A percentile compares a stretch with the other conserved stretches of the same genome.
Evolutionary conservation across 1,140 invertebrate genomes (phyloP).

Genomic region (Dufourea novaeangliae): DNA sequence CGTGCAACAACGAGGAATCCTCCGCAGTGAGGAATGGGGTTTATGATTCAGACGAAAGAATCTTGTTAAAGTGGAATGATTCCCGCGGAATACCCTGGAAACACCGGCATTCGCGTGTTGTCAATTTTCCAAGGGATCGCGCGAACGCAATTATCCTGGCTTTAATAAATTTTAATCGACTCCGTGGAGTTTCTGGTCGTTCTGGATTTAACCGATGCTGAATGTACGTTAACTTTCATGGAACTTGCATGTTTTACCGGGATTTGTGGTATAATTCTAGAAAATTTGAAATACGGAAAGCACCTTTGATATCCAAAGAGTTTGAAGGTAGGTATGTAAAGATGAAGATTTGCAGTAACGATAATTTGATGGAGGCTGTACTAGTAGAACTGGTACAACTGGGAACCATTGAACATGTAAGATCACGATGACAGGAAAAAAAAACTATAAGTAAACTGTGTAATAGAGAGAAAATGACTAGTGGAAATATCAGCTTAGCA

Average conservation of each 20-base stretch:
- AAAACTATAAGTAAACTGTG: too few relatives aligned
- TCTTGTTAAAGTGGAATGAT: constrained; percentile 15
- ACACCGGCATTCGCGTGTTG: not conserved
- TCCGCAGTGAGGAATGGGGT: not conserved
- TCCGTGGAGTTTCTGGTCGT: not conserved
- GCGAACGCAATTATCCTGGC: constrained; percentile 14
- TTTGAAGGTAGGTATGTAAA: too few relatives aligned
- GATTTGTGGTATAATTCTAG: not conserved
- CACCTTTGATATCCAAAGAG: too few relatives aligned
- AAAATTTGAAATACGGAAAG: not conserved
- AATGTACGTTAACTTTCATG: constrained; percentile 15
- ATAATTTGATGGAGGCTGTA: too few relatives aligned
- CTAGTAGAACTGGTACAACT: too few relatives aligned
- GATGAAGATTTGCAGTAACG: too few relatives aligned
- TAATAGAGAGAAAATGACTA: too few relatives aligned
- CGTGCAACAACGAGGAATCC: not conserved
- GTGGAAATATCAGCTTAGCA: too few relatives aligned
- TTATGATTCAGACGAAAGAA: constrained; percentile 17
- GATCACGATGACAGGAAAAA: too few relatives aligned
- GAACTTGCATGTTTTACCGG: not conserved
- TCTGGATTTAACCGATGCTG: not conserved
- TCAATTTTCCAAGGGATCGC: constrained; percentile 11
- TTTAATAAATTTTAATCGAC: constrained; percentile 41
- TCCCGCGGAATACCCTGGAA: not conserved
- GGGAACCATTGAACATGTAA: too few relatives aligned